phyloP scores from a whole-genome alignment of 2,888 invertebrate genomes.

The Xanthorhoe designata region DNA sequence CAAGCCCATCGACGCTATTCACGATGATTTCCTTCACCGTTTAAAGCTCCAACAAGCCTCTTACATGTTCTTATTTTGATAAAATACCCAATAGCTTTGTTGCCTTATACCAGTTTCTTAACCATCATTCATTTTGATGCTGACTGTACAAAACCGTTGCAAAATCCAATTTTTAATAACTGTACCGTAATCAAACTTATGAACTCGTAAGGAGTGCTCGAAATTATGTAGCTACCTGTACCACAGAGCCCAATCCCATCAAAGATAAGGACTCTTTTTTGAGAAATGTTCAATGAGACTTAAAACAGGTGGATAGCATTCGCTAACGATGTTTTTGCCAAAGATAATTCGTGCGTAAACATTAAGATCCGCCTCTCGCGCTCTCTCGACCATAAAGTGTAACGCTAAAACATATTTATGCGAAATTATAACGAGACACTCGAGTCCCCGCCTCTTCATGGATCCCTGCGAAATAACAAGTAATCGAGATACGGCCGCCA shows the following conservation, averaged over 20 bases:
- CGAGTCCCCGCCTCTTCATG: constrained; percentile 59
- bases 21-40: no score
- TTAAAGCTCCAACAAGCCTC: no score
- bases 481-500: constrained; percentile 65
- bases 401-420: constrained; percentile 80
- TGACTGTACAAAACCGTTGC: no score
- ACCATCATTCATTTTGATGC: no score
- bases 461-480: constrained; percentile 65
- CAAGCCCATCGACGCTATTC: no score
- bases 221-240: not conserved
- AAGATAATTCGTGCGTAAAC: constrained; percentile 72
- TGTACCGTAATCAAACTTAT: no score
- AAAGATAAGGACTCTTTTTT: constrained; percentile 5
- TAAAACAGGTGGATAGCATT: constrained; percentile 34
- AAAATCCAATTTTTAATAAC: no score
- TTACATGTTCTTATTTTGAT: no score
- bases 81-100: no score
- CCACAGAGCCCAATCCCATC: not conserved
- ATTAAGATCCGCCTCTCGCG: constrained; percentile 65
- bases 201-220: not conserved
- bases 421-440: constrained; percentile 79
- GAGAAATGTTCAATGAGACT: constrained; percentile 23
- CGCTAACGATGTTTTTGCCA: constrained; percentile 66
- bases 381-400: constrained; percentile 56
- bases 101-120: no score